Evolutionary conservation across 2,888 invertebrate genomes (phyloP).

Genomic region (Sympetrum striolatum): DNA sequence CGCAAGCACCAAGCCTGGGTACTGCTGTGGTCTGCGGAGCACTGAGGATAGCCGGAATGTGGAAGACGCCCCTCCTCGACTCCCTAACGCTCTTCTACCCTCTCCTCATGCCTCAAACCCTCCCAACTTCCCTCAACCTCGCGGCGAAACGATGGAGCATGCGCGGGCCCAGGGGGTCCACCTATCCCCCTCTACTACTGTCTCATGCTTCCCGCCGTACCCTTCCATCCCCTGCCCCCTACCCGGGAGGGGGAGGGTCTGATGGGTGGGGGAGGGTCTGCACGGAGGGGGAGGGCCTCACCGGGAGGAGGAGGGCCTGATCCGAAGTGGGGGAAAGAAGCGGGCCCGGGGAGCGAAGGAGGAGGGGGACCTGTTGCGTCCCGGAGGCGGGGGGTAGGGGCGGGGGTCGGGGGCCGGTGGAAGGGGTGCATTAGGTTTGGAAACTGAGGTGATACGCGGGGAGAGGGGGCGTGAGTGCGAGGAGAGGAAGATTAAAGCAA

Average conservation of each 20-base stretch:
- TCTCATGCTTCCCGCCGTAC: background rate
- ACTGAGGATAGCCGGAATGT: constrained; percentile 12
- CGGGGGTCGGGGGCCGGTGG: background rate
- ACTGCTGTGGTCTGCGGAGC: constrained; percentile 30
- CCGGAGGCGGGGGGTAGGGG: background rate
- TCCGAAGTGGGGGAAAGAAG: background rate
- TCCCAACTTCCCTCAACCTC: constrained; percentile 4
- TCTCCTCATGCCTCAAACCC: background rate
- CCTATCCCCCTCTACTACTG: background rate
- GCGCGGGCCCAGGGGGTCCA: background rate
- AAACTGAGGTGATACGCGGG: background rate
- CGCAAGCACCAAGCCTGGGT: background rate
- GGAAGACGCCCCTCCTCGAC: background rate
- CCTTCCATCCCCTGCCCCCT: background rate
- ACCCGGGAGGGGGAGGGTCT: background rate
- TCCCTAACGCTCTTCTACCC: background rate
- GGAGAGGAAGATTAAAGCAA: background rate
- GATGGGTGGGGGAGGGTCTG: background rate
- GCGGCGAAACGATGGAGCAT: background rate
- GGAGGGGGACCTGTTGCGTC: constrained; percentile 35
- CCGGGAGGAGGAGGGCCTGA: background rate
- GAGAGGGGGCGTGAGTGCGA: too few species aligned
- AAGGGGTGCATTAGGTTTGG: background rate
- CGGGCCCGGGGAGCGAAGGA: constrained; percentile 3
- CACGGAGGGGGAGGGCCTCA: background rate